Base-by-base conservation (phyloP, 2,797 vertebrate species). In the Euthynnus affinis region DNA sequence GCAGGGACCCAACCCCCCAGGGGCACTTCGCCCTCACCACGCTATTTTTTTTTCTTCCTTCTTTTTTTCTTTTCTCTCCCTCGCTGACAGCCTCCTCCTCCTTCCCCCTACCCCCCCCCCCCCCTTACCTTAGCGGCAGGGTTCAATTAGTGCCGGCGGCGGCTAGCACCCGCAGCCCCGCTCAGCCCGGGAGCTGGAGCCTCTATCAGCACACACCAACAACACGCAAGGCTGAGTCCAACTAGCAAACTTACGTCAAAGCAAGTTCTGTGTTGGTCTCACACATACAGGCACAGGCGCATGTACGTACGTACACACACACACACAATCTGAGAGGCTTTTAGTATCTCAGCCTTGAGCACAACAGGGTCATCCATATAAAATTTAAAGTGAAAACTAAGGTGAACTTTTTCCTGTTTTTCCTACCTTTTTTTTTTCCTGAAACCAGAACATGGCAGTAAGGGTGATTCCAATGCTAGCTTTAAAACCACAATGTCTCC, bases 121-220 rank as follows among this genome's bases (percentile, higher is more conserved):
- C 61, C 87, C 89, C 90, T 89, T 90, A 94, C 91, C 92, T 95
- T 91, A 93, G 93, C 90, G 93, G 92, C 93, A 94, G 94, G 92
- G 94, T 95, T 95, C 95, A 96, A 95, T 95, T 96, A 96, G 92
- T 91, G 86, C 94, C 88, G 86, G 90, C 85, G 93, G 94, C 91
- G 53, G 90, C 90, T 88, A 91, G 89, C 93, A 91, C 92, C 91
- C 92, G 79, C 87, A 92, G 92, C 88, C 93, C 88, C 76, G 78
- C 91, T 91, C 90, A 90, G 91, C 89, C 89, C 71, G 62, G 87
- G 91, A 92, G 91, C 85, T 82, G 87, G 71, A 87, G 85, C 90
- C 88, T 89, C 91, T 72, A 93, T 93, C 91, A 88, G 86, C 82
- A 73, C 90, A 89, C 80, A 90, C 78, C 86, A 91, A 92, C 91